Conservation (phyloP, 2,797 vertebrate species). For the Clarias platycephalus region DNA sequence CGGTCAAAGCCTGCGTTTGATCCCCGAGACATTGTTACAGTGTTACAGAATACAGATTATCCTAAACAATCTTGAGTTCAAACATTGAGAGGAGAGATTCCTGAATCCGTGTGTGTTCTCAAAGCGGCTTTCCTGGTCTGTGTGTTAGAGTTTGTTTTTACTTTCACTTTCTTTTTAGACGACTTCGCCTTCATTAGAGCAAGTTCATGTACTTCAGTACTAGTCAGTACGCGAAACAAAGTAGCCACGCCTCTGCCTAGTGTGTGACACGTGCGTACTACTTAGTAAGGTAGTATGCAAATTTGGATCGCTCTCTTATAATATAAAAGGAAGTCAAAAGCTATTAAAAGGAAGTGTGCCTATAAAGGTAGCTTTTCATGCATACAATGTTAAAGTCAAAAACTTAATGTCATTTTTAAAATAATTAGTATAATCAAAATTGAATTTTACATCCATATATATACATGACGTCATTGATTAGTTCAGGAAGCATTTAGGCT, state of each 20-base stretch:
- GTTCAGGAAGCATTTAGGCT: background rate
- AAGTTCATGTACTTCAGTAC: conserved; percentile 4
- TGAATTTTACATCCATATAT: background rate
- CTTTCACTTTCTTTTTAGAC: conserved; percentile 29
- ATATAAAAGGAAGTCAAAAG: background rate
- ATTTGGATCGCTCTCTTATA: background rate
- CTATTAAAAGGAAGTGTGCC: background rate
- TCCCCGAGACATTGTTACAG: conserved; percentile 72
- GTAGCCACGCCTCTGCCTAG: background rate
- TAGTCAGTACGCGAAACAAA: background rate
- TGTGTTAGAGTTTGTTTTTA: background rate
- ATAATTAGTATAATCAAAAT: background rate
- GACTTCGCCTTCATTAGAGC: too few relatives aligned
- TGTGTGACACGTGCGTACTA: background rate
- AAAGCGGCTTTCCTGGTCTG: background rate
- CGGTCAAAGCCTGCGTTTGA: conserved; percentile 80
- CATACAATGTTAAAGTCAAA: background rate
- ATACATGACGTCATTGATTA: background rate
- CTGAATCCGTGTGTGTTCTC: background rate
- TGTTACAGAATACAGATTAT: conserved; percentile 18
- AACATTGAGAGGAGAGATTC: background rate
- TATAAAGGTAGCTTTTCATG: background rate
- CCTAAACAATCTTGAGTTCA: background rate
- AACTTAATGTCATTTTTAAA: background rate
- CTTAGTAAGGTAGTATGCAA: background rate